Evolutionary conservation across 2,113 vertebrate genomes (phyloP).

Genomic region (Steatornis caripensis): DNA sequence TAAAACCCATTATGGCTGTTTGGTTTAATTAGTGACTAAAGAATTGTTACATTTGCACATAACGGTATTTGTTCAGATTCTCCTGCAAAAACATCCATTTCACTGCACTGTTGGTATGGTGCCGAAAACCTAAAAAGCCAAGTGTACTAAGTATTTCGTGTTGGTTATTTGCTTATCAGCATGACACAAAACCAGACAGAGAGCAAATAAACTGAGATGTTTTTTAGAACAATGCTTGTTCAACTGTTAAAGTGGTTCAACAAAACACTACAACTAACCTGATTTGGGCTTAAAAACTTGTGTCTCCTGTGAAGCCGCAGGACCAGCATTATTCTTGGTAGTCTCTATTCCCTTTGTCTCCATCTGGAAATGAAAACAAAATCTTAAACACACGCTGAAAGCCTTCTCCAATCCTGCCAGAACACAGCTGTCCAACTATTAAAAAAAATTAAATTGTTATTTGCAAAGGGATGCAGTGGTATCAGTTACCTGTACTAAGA

Average conservation of each 20-base stretch:
- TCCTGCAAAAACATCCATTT: neutral
- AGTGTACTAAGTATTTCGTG: neutral
- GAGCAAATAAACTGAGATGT: neutral
- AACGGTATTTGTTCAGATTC: neutral
- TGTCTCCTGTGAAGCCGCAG: constrained; percentile 58
- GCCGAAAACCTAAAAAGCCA: neutral
- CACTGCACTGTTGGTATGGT: neutral
- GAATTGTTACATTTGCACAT: fast-evolving
- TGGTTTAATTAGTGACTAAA: neutral
- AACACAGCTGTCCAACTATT: neutral
- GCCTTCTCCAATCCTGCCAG: neutral
- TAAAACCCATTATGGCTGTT: neutral
- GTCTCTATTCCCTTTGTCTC: constrained; percentile 79
- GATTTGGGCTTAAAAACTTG: constrained; percentile 69
- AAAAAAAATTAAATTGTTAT: neutral
- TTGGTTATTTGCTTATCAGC: neutral
- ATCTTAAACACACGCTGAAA: neutral
- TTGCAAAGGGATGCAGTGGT: neutral
- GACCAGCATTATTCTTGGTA: constrained; percentile 57
- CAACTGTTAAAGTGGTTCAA: neutral
- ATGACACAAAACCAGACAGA: neutral
- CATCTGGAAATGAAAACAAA: constrained; percentile 50
- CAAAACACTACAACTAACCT: constrained; percentile 34
- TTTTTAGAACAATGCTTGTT: neutral
- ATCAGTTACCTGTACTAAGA: neutral